Evolutionary conservation across 92 coral and sea anemone species (phyloP), one percentile per base, ranked within the genome.

Genomic region (Galaxea fascicularis): DNA sequence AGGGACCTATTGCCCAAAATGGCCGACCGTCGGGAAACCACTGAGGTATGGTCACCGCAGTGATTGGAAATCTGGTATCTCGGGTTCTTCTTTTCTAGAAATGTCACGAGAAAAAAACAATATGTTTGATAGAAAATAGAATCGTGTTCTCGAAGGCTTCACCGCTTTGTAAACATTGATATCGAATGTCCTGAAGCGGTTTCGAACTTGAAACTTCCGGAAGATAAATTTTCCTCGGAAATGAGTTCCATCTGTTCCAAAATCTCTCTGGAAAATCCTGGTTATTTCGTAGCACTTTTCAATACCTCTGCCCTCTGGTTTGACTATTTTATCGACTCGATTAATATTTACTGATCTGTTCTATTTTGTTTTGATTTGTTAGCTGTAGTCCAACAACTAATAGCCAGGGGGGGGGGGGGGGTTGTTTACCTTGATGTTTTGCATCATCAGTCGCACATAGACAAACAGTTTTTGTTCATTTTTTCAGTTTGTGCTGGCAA

Each of bases 1-100:
- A 91, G 94, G 94, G 94, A 77, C 91, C 41, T 65, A 49, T 49
- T 26, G 66, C 30, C 30, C 88, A 91, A 91, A 52, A 91, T 91
- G 94, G 94, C 91, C 79, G 94, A 91, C 71, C 64, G 64, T 56
- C 84, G 25, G 47, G 85, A 53, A 56, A 20, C 66, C 41, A 46
- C 49, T 30, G 78, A 82, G 78, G 86, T 82, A 71, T 16, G 54
- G n/a, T 39, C 53, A 53, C 27, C n/a, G 13, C 57, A 51, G 14
- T 12, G 31, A 31, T 51, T 9, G 20, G 74, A 31, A 31, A 65
- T 49, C 35, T 15, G 47, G 47, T 51, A 20, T 26, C 66, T 27
- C 10, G 18, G 10, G 0, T 64, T 11, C 18, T 18, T 65, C 12
- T 27, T 20, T 21, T 17, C 15, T 9, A 15, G 35, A 16, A 31